Evolutionary conservation across 2,113 vertebrate species (phyloP), one percentile per base, ranked within the genome.

Genomic region (Prietella phreatophila): DNA sequence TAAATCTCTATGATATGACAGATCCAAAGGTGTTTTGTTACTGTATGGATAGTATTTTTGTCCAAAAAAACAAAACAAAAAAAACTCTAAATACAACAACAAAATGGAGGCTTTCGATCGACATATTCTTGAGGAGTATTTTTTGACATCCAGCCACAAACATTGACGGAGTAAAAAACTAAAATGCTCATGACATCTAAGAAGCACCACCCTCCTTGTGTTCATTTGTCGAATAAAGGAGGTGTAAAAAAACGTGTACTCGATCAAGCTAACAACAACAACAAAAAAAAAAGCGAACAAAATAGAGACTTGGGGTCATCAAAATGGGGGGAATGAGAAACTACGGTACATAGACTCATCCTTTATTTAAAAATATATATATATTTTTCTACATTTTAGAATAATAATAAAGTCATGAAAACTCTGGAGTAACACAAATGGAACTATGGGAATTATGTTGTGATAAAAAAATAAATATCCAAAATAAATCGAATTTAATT

Each of bases 11-110:
- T 56, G 84, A 86, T 81, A 85, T 91, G 87, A 93, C 90, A 91
- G 91, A 93, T 94, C 93, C 93, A 94, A 94, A 94, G 92, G 33
- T 39, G 5, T 39, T 25, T 47, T 22, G 25, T 76, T 76, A 0
- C 0, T 73, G 0, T 39, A 39, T 39, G 5, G 17, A 36, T 73
- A 20, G 3, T 22, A 11, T 22, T 39, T 39, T 10, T 8, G 19
- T 47, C 11, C 4, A 75, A 42, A 20, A 4, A 73, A 20, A 73
- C 4, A 33, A 33, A 33, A 33, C 17, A 33, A 69, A 33, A 33
- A 30, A 19, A 0, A 14, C 5, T 33, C 13, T 69, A 69, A 69
- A 33, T 33, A 15, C 33, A 69, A 69, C 27, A 3, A 65, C 61
- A 65, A 27, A 65, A 91, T 90, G 91, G 92, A 91, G 91, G 91